Conservation (phyloP, 1,140 invertebrate species). For the Calycopis cecrops region DNA sequence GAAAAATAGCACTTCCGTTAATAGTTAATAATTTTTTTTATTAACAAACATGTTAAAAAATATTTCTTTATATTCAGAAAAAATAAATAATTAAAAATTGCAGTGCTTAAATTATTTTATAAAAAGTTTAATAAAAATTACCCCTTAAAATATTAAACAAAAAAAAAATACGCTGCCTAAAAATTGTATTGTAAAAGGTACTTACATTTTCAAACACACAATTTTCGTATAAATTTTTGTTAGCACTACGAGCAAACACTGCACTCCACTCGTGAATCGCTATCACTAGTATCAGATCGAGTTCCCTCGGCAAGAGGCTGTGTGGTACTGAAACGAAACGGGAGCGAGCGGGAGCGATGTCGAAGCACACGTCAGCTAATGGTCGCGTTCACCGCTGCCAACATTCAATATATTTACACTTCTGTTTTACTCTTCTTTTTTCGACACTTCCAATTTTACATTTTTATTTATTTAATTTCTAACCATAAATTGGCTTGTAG, state of each 20-base stretch:
- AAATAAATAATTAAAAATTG: no score
- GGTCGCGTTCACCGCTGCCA: slow-evolving; percentile 32
- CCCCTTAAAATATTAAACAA: no score
- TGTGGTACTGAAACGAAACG: slow-evolving; percentile 47
- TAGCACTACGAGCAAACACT: slow-evolving; percentile 36
- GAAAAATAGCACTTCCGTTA: no score
- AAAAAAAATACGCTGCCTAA: no score
- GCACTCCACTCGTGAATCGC: slow-evolving; percentile 49
- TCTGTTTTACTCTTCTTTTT: neutral
- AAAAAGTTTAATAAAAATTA: no score
- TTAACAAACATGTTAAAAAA: no score
- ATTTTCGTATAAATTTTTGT: neutral
- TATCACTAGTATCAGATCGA: slow-evolving; percentile 23
- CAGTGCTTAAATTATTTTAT: no score
- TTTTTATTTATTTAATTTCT: no score
- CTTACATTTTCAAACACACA: slow-evolving; percentile 47
- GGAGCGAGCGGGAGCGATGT: slow-evolving; percentile 39
- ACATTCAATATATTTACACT: slow-evolving; percentile 15
- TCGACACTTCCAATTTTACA: no score
- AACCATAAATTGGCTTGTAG: no score
- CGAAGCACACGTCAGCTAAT: slow-evolving; percentile 35
- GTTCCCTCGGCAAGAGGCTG: slow-evolving; percentile 51
- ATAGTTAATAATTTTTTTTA: no score
- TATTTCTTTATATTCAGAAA: no score
- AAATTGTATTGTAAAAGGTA: slow-evolving; percentile 25